Evolutionary conservation across 2,113 vertebrate species (phyloP).

Genomic region (Machaerirhynchus nigripectus): DNA sequence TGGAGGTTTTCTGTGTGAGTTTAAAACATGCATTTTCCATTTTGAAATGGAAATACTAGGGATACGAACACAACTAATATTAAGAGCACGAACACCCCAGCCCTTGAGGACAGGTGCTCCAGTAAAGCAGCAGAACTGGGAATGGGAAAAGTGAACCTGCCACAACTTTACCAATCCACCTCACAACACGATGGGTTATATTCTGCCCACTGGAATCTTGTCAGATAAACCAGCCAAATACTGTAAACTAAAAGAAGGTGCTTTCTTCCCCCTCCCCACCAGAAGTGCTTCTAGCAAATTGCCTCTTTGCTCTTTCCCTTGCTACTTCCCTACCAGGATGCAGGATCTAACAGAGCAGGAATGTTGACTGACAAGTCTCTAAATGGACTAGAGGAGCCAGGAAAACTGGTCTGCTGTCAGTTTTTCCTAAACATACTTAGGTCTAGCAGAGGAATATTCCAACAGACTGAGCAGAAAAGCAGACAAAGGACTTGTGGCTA

Average conservation of each 20-base stretch:
- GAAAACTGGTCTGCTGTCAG: neutral
- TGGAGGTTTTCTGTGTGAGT: neutral
- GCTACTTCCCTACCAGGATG: neutral
- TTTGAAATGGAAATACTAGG: neutral
- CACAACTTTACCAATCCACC: neutral
- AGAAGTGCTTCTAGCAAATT: neutral
- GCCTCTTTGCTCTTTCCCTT: neutral
- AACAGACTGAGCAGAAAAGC: neutral
- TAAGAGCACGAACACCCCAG: neutral
- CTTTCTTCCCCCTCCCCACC: neutral
- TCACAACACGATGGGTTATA: neutral
- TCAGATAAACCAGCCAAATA: neutral
- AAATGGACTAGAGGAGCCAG: conserved; percentile 23
- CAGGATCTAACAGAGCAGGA: neutral
- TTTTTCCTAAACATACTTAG: conserved; percentile 5
- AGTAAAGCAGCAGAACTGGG: neutral
- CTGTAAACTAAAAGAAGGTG: neutral
- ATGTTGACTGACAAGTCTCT: conserved; percentile 16
- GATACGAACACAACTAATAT: neutral
- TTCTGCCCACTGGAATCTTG: neutral
- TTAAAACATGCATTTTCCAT: neutral
- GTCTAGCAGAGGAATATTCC: neutral
- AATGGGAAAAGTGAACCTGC: neutral
- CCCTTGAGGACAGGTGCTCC: neutral
- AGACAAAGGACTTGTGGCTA: neutral